A percentile compares a stretch with the other conserved stretches of the same genome.
Conservation (phyloP, 2,113 vertebrate species). For the Neotragus moschatus region DNA sequence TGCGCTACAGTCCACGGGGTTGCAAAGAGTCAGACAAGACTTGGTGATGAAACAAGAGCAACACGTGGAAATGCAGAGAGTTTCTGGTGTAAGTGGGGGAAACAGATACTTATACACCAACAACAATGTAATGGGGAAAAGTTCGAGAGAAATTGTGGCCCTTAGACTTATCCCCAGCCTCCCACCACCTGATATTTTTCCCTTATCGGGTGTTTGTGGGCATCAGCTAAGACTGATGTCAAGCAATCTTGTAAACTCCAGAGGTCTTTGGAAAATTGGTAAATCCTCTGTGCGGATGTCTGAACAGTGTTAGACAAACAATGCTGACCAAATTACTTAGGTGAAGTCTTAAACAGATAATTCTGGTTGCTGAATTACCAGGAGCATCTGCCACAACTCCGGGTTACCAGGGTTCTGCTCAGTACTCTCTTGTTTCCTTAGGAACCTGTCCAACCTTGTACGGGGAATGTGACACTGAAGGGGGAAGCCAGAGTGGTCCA, state of each 20-base stretch:
- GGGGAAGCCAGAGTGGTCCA: not conserved
- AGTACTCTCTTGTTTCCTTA: accelerated
- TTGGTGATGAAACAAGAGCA: not conserved
- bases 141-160: no score
- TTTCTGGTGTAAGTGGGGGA: not conserved
- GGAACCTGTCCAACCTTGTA: not conserved
- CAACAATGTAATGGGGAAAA: accelerated
- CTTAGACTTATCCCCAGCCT: not conserved
- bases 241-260: not conserved
- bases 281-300: not conserved
- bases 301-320: not conserved
- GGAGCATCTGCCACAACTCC: accelerated
- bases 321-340: not conserved
- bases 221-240: not conserved
- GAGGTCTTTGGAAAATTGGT: not conserved
- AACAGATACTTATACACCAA: accelerated
- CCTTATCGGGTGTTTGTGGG: not conserved
- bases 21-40: not conserved
- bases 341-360: not conserved
- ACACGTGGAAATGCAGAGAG: not conserved
- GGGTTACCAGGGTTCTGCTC: not conserved
- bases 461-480: accelerated
- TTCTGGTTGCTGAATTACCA: no score
- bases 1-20: not conserved
- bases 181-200: no score